Percentiles rank a stretch among this genome's conserved stretches.
Conservation (phyloP, 2,113 vertebrate genomes). For the Pleuronectes platessa region DNA sequence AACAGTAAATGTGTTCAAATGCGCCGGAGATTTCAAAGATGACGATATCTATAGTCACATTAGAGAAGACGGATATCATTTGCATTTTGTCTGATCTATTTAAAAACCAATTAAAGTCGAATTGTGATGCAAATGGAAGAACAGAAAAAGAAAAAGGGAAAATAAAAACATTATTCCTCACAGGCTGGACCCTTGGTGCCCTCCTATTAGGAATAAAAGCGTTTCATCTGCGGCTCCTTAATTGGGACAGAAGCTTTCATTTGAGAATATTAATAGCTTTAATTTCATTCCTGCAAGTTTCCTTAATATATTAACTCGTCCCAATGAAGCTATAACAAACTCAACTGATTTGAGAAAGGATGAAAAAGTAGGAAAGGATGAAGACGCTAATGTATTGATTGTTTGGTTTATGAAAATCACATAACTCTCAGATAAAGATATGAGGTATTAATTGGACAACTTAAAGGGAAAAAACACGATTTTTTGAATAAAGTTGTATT, state of each 20-base stretch:
- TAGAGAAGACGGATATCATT: conserved; percentile 35
- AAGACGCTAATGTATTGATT: background rate
- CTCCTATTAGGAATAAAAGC: conserved; percentile 56
- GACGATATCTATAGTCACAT: conserved; percentile 24
- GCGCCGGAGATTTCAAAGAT: conserved; percentile 5
- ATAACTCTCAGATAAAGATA: too few relatives aligned
- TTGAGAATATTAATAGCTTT: conserved; percentile 56
- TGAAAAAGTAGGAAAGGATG: background rate
- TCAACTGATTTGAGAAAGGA: background rate
- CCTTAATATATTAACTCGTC: conserved; percentile 4
- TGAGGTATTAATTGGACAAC: too few relatives aligned
- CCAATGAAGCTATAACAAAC: conserved; percentile 46
- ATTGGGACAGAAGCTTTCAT: conserved; percentile 53
- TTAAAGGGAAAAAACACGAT: too few relatives aligned
- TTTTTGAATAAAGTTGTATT: too few relatives aligned
- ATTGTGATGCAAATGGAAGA: conserved; percentile 51
- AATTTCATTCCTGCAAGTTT: conserved; percentile 34
- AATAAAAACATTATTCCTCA: conserved; percentile 60
- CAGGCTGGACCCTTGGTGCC: conserved; percentile 44
- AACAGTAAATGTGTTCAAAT: too few relatives aligned
- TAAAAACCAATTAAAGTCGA: conserved; percentile 73
- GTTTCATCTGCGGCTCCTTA: conserved; percentile 50
- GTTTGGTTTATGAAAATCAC: background rate
- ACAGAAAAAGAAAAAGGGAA: conserved; percentile 21
- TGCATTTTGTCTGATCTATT: conserved; percentile 61